Evolutionary conservation across 92 coral and sea anemone species (phyloP).

Genomic region (Porites evermanni): DNA sequence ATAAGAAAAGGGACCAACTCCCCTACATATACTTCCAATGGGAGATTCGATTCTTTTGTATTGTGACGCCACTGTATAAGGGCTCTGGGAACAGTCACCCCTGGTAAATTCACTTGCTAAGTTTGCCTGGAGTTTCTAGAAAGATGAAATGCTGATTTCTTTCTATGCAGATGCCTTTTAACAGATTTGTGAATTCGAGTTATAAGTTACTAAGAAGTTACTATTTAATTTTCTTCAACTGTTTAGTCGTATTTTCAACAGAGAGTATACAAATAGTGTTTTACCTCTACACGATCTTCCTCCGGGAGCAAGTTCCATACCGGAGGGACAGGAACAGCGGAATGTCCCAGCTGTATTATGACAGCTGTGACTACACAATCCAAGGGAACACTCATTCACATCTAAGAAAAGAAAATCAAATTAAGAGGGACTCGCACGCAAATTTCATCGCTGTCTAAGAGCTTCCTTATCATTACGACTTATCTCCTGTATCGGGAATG

Average conservation of each 20-base stretch:
- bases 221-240: not conserved
- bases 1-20: too few species aligned
- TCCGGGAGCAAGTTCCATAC: slow-evolving; percentile 82
- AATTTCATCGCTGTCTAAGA: not conserved
- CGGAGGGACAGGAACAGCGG: slow-evolving; percentile 90
- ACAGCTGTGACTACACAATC: slow-evolving; percentile 93
- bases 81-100: too few species aligned
- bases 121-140: too few species aligned
- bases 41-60: too few species aligned
- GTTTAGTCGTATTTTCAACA: not conserved
- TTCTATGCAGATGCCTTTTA: too few species aligned
- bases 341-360: slow-evolving; percentile 77
- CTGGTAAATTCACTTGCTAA: too few species aligned
- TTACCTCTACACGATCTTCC: slow-evolving; percentile 89
- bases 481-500: not conserved
- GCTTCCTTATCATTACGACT: not conserved
- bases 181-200: too few species aligned
- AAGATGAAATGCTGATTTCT: too few species aligned
- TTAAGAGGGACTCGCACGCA: not conserved
- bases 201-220: too few species aligned
- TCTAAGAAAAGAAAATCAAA: slow-evolving; percentile 50
- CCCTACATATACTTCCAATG: too few species aligned
- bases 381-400: slow-evolving; percentile 86
- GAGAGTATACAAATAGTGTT: not conserved
- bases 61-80: too few species aligned